Evolutionary conservation across 2,797 vertebrate species (phyloP).

Genomic region (Prunella strophiata): DNA sequence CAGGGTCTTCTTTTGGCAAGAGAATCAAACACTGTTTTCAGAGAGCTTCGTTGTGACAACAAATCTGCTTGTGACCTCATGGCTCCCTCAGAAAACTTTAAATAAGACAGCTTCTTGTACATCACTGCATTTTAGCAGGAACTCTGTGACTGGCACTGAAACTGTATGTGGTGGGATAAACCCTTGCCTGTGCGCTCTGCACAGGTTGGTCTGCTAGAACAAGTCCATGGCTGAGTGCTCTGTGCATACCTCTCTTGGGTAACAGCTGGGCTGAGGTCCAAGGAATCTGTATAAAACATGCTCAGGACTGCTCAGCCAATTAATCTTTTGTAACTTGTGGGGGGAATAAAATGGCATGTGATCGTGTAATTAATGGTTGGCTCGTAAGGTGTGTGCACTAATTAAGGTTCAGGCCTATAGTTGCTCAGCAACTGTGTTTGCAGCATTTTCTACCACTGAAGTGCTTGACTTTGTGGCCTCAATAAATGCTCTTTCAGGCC

Average conservation of each 20-base stretch:
- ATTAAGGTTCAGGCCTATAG: slow-evolving; percentile 31
- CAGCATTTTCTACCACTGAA: slow-evolving; percentile 24
- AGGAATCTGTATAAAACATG: slow-evolving; percentile 62
- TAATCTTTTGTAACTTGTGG: slow-evolving; percentile 58
- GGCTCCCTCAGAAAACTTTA: not conserved
- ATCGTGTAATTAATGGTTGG: slow-evolving; percentile 56
- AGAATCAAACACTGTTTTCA: not conserved
- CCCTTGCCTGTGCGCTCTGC: fast-evolving
- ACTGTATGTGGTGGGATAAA: not conserved
- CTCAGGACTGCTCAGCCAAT: slow-evolving; percentile 60
- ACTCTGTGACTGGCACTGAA: not conserved
- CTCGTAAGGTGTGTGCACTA: slow-evolving; percentile 51
- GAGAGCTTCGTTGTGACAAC: not conserved
- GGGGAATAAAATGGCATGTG: slow-evolving; percentile 6
- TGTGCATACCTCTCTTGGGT: slow-evolving; percentile 29
- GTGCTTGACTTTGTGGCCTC: not conserved
- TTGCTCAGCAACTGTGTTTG: slow-evolving; percentile 55
- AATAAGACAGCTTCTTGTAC: not conserved
- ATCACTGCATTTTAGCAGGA: not conserved
- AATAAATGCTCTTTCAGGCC: not conserved
- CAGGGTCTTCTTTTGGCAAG: not conserved
- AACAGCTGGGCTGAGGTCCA: slow-evolving; percentile 57
- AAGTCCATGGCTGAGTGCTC: not conserved
- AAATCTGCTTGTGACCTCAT: not conserved
- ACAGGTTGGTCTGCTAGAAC: not conserved